Evolutionary conservation across 2,888 invertebrate genomes (phyloP), one percentile per base, ranked within the genome.

Genomic region (Diachrysia chrysitis): DNA sequence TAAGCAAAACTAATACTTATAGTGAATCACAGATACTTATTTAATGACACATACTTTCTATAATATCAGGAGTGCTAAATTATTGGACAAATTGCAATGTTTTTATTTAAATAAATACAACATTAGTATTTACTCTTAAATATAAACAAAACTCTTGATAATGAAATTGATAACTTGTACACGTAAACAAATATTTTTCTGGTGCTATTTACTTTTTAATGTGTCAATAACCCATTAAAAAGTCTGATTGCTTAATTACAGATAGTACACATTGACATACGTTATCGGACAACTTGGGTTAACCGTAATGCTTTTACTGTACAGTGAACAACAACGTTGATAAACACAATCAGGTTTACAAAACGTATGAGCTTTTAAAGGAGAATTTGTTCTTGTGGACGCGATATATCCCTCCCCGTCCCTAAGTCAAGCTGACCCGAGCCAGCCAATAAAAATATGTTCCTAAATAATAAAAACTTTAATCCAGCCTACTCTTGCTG

Each of bases 131-230:
- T 42, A 42, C 42, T 42, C 2, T 16, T 37, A 37, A 37, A 37
- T 4, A 14, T 3, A 2, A 37, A 37, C 14, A 37, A 16, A 16
- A 37, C 2, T 3, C 16, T 3, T 16, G 16, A 14, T 14, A 37
- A n/a, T n/a, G n/a, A n/a, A n/a, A 37, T 32, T 32, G 16, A 37
- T 42, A 42, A n/a, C n/a, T 42, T 42, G 32, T 32, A n/a, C 42
- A n/a, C 16, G n/a, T 42, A 42, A 42, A 42, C n/a, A 42, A 42
- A 42, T 42, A 42, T 42, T 42, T n/a, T 42, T 42, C n/a, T 42
- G 42, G 16, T n/a, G n/a, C n/a, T 42, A n/a, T 42, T 42, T 42
- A 42, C 42, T 42, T 42, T 42, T 42, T 42, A 37, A 37, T 37
- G 42, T 51, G 19, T 12, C 12, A 51, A 51, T 21, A 51, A 21